Conservation (phyloP, 2,888 invertebrate species). For the Lamellibrachia satsuma region DNA sequence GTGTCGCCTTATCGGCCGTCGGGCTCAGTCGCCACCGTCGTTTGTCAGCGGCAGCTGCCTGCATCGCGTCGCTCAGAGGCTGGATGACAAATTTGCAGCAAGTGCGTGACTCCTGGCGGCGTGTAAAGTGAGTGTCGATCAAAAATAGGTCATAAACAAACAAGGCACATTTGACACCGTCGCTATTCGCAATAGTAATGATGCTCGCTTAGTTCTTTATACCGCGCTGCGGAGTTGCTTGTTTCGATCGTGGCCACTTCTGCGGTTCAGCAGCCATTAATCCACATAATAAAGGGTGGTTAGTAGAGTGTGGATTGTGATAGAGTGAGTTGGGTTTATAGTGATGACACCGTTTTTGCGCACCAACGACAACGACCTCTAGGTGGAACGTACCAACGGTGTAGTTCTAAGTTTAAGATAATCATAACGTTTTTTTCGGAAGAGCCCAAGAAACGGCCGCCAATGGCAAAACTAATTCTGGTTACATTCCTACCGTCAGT, state of each 20-base stretch:
- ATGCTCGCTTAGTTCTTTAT: not conserved
- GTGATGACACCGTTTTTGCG: too few species aligned
- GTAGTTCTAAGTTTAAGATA: too few species aligned
- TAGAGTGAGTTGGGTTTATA: too few species aligned
- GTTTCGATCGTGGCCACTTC: not conserved
- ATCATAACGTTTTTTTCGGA: too few species aligned
- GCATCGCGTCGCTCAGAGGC: not conserved
- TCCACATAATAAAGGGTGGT: too few species aligned
- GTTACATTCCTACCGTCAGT: too few species aligned
- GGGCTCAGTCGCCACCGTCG: not conserved
- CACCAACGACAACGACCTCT: too few species aligned
- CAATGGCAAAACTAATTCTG: too few species aligned
- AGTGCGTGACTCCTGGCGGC: not conserved
- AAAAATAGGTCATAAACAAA: not conserved
- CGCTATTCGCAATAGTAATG: conserved; percentile 6
- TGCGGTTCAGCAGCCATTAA: not conserved
- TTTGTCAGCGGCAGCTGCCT: not conserved
- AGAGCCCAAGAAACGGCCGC: too few species aligned
- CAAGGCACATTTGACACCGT: conserved; percentile 13
- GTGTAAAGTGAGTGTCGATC: not conserved
- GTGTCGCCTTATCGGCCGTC: not conserved
- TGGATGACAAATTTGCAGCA: not conserved
- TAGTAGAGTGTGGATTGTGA: too few species aligned
- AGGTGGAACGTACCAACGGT: too few species aligned
- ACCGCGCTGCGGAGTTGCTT: not conserved